Conservation (phyloP, 1,140 invertebrate genomes). For the Hetaerina americana region DNA sequence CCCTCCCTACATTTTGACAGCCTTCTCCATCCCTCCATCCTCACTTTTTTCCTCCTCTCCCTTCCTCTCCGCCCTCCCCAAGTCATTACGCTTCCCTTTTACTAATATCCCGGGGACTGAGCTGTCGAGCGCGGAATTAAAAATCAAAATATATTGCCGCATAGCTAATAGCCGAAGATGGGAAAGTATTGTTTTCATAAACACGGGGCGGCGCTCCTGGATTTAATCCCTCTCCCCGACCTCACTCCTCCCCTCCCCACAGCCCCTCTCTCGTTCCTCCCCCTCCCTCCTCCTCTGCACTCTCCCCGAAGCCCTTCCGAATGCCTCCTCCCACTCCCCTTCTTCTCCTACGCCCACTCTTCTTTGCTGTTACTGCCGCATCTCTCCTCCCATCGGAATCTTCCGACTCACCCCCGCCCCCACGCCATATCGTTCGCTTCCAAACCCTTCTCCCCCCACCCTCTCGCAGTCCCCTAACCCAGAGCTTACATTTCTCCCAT, state of each 20-base stretch:
- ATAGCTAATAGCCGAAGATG: constrained; percentile 9
- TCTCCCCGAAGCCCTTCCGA: neutral
- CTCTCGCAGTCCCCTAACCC: too few relatives aligned
- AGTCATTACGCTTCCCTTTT: neutral
- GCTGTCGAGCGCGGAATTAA: constrained; percentile 6
- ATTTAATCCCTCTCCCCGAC: neutral
- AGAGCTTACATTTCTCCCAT: too few relatives aligned
- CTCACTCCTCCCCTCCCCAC: neutral
- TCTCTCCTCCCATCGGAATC: too few relatives aligned
- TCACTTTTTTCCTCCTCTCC: neutral
- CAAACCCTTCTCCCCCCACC: too few relatives aligned
- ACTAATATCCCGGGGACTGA: constrained; percentile 6
- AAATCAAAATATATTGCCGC: constrained; percentile 8
- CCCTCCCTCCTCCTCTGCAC: neutral
- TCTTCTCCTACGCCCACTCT: neutral
- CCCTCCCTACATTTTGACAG: neutral
- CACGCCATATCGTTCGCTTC: too few relatives aligned
- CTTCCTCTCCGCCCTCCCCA: neutral
- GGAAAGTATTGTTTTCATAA: constrained; percentile 9
- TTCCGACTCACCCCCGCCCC: too few relatives aligned
- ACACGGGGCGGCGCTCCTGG: neutral
- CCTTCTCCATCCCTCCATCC: neutral
- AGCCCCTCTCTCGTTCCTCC: neutral
- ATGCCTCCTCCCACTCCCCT: neutral
- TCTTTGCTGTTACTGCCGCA: too few relatives aligned